Base-by-base conservation (phyloP, 2,113 vertebrate genomes). In the Motacilla alba region DNA sequence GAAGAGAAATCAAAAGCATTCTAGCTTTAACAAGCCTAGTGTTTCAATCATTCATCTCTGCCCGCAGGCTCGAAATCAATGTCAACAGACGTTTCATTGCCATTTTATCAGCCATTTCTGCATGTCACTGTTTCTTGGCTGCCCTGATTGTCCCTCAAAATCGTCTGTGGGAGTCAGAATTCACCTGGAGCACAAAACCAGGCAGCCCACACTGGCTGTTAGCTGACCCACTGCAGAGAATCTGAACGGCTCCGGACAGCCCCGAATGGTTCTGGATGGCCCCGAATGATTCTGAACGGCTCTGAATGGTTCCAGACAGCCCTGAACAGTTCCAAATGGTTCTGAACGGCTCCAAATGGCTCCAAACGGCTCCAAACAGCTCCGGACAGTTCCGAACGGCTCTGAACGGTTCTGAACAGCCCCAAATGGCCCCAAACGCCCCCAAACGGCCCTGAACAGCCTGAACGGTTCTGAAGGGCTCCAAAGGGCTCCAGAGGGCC, bases 1-100 rank as follows among this genome's bases (percentile, higher is more conserved):
- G 97, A 98, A 98, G 98, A 98, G 98, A 98, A 99, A 98, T 99
- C 98, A 98, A 99, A 99, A 98, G 98, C 98, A 98, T 98, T 98
- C 98, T 97, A 97, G 98, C 98, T 99, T 98, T 99, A 99, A 99
- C 98, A 99, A 99, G 98, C 98, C 97, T 97, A 94, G 98, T 98
- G 98, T 98, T 98, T 99, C 99, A 99, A 99, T 99, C 99, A 99
- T 99, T 99, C 98, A 99, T 99, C 98, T 98, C 97, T 97, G 98
- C 99, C 99, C 96, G 93, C 87, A 62, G 99, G 99, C 99, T 98
- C 98, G 96, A 96, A 98, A 98, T 98, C 98, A 98, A 97, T 99
- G 98, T 98, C 98, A 99, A 98, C 99, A 99, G 99, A 99, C 98
- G 97, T 99, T 99, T 98, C 98, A 97, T 97, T 98, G 98, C 98